Conservation (phyloP, 2,797 vertebrate species). For the Sciurus vulgaris region DNA sequence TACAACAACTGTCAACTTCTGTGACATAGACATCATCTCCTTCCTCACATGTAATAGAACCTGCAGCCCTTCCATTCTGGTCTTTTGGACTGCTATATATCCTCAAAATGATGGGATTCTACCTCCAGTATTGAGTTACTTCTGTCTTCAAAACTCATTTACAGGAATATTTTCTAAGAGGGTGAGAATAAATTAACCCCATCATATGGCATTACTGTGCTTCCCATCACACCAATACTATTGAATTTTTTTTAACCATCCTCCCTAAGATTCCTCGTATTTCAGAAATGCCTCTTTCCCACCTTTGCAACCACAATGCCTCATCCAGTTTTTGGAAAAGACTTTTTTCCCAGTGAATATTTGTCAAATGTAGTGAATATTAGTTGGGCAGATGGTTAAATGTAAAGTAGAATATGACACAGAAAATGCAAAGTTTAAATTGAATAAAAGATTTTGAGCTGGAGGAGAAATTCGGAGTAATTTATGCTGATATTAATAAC, state of each 20-base stretch:
- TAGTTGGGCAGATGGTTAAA: background rate
- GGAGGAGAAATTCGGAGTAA: background rate
- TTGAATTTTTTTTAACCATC: background rate
- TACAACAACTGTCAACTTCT: background rate
- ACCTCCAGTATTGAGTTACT: background rate
- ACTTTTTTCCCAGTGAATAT: background rate
- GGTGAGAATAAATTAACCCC: too few species aligned
- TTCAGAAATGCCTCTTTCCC: too few species aligned
- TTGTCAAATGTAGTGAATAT: background rate
- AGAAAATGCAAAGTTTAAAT: too few species aligned
- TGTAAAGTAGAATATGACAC: background rate
- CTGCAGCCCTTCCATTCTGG: background rate
- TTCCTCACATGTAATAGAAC: background rate
- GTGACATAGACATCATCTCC: too few species aligned
- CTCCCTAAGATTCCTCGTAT: background rate
- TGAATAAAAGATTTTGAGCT: too few species aligned
- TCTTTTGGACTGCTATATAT: too few species aligned
- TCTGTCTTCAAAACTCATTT: background rate
- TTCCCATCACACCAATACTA: too few species aligned
- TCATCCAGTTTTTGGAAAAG: background rate
- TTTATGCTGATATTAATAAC: background rate
- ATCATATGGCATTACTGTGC: too few species aligned
- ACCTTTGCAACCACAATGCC: background rate
- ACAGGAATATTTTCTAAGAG: background rate
- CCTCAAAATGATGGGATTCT: background rate